Base-by-base conservation (phyloP, 2,113 vertebrate species). In the Saguinus imperator region DNA sequence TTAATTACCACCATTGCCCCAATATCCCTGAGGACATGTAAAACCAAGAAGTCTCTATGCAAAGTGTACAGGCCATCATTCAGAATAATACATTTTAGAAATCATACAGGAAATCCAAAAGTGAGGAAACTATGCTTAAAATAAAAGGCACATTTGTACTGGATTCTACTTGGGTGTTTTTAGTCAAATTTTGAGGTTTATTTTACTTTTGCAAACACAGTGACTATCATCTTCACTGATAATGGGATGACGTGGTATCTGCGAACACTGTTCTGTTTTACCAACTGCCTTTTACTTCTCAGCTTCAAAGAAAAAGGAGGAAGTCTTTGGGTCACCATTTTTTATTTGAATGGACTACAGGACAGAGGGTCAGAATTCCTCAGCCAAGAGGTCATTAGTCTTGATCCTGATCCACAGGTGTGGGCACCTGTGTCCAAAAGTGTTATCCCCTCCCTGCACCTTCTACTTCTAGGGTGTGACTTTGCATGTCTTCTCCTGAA, bases 1-100 rank as follows among this genome's bases (percentile, higher is more conserved):
- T 12, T 0, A 64, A 29, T 29, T 14, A 14, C 4, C 4, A 2
- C 43, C 6, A 0, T 29, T 23, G 0, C 27, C 12, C 27, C 1
- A 11, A 16, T 2, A 16, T 5, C 32, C 20, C 21, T 1, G 35
- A 50, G 50, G 57, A 55, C 3, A 3, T 6, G 4, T 4, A 2
- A 25, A 75, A 58, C 40, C n/a, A 37, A 72, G 29, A 12, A 32
- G 2, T 23, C 11, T 20, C 8, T 48, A 25, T 0, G 25, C 16
- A 12, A 4, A 66, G 29, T 23, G 6, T 1, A 2, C 5, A 32
- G 4, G 1, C 3, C 21, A 37, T 20, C 29, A 25, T 9, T n/a
- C 37, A n/a, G 68, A 61, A 55, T 43, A 89, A 20, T 4, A 25
- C 6, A 14, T 45, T 58, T 20, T 17, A 79, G 37, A 94, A 79